Evolutionary conservation across 2,113 vertebrate species (phyloP), one percentile per base, ranked within the genome.

Genomic region (Galeopterus variegatus): DNA sequence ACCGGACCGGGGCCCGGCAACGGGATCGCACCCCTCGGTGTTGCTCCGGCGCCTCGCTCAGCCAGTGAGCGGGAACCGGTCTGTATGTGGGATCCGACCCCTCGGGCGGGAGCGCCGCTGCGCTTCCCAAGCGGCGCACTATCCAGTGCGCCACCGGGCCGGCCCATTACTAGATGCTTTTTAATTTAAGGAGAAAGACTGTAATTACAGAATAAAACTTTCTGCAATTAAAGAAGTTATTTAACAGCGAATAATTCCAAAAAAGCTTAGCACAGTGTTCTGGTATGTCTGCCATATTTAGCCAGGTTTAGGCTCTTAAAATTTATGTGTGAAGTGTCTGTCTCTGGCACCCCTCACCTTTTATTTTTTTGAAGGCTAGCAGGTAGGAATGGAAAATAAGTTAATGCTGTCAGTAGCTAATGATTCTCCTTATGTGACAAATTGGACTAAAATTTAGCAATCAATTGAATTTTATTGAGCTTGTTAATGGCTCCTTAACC

Each of bases 181-280:
- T 90, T 87, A 73, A 62, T 86, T 50, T 83, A 94, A 92, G 48
- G 64, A 92, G 50, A 93, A 90, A 52, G 73, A 64, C 8, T n/a
- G 0, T 73, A 54, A 94, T 93, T 95, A 8, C 36, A 64, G 26
- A 87, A 48, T 56, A 36, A 75, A 77, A 12, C 14, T 28, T 93
- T 80, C 17, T 69, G 65, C 23, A 72, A 2, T 88, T 87, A 24
- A 64, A 69, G 21, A 50, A 45, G 12, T 72, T 58, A 24, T 48
- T 64, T 80, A 73, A 50, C 15, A 88, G 65, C 62, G 36, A 58
- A n/a, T 82, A 69, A 33, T 56, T 88, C 48, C 58, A 41, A 31
- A 48, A 70, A 56, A 36, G 23, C 31, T 80, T 70, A 58, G 76
- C 45, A 6, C 13, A 31, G 52, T 65, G 11, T 50, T 94, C 36